Evolutionary conservation across 2,888 invertebrate genomes (phyloP), one percentile per base, ranked within the genome.

Genomic region (Ethmia dodecea): DNA sequence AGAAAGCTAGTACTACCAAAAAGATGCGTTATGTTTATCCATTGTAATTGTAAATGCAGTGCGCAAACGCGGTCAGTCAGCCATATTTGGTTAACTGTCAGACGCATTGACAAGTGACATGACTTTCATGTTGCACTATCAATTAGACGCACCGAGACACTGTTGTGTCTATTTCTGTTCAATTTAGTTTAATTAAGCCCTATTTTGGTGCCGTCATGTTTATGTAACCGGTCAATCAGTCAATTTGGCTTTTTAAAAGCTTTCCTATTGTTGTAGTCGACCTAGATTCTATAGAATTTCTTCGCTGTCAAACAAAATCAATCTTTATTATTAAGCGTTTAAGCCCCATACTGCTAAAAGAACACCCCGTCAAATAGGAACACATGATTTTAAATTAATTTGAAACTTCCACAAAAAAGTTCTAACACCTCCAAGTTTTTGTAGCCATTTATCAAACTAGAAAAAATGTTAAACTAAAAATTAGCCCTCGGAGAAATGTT

Each of bases 31-130:
- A n/a, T n/a, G n/a, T n/a, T n/a, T n/a, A n/a, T n/a, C n/a, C n/a
- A n/a, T n/a, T n/a, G n/a, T n/a, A n/a, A n/a, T n/a, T n/a, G n/a
- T n/a, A n/a, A n/a, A n/a, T n/a, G n/a, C n/a, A n/a, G n/a, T n/a
- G n/a, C n/a, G n/a, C n/a, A n/a, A n/a, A n/a, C n/a, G n/a, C n/a
- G n/a, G n/a, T n/a, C 35, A 33, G 26, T 8, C 37, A 16, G 40
- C 40, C 43, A 43, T 43, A 37, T 47, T 47, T 47, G 36, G 31
- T 31, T 47, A 47, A 47, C 47, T 47, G 47, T 47, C 47, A 39
- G 40, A 24, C 25, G 33, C 28, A 36, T 28, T 36, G 40, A 37
- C 35, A 31, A 24, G 32, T 33, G 34, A 40, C 45, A 39, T 26
- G 37, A 32, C 36, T 40, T 13, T 38, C 33, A 20, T 40, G 40